Conservation (phyloP, 1,140 invertebrate genomes). For the Drosophila pectinifera region DNA sequence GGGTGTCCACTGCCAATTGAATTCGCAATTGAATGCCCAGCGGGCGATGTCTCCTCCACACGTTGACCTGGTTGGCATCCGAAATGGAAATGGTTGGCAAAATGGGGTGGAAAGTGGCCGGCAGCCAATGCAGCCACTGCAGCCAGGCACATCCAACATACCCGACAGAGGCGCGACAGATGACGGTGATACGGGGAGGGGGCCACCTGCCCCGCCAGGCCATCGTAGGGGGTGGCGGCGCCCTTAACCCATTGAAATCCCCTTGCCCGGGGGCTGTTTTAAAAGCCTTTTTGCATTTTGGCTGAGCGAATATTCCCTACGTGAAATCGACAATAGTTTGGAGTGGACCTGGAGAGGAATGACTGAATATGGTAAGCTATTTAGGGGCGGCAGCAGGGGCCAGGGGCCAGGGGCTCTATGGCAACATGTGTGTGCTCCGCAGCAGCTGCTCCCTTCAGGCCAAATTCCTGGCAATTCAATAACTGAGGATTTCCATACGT, state of each 20-base stretch:
- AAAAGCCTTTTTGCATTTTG: slow-evolving; percentile 48
- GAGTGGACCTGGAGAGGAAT: slow-evolving; percentile 15
- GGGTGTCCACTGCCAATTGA: slow-evolving; percentile 63
- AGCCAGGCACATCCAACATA: slow-evolving; percentile 23
- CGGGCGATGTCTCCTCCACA: slow-evolving; percentile 22
- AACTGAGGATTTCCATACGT: background rate
- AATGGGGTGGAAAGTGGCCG: slow-evolving; percentile 21
- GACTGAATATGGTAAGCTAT: slow-evolving; percentile 13
- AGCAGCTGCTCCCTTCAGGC: slow-evolving; percentile 31
- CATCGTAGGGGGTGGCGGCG: slow-evolving; percentile 12
- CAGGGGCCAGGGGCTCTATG: background rate
- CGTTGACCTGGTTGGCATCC: slow-evolving; percentile 43
- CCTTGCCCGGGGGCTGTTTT: slow-evolving; percentile 25
- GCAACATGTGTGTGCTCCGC: slow-evolving; percentile 8
- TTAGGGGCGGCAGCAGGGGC: background rate
- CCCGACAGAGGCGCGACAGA: slow-evolving; percentile 46
- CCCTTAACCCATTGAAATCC: background rate
- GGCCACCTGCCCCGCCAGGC: slow-evolving; percentile 68
- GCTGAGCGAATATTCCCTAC: slow-evolving; percentile 21
- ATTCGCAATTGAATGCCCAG: slow-evolving; percentile 66
- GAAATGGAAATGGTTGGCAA: slow-evolving; percentile 15
- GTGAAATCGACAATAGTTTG: slow-evolving; percentile 35
- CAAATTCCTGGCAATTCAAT: background rate
- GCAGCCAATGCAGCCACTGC: slow-evolving; percentile 5
- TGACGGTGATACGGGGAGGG: slow-evolving; percentile 28